Conservation (phyloP, 2,113 vertebrate genomes). For the Nansenia antarctica region DNA sequence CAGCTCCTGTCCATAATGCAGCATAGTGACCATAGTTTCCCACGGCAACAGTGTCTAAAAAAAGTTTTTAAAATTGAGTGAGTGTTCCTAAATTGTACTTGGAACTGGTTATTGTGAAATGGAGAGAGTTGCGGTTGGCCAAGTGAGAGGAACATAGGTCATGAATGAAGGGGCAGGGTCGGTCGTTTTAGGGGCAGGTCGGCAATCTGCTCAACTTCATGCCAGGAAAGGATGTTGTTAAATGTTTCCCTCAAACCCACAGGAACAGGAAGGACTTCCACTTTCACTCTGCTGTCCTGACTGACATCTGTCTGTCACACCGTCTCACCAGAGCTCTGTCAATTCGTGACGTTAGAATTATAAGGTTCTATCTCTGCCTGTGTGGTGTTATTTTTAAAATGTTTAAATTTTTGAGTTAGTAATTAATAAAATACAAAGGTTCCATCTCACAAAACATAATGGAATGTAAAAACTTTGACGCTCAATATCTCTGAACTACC, state of each 20-base stretch:
- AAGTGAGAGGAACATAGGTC: slow-evolving; percentile 29
- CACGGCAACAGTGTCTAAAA: no score
- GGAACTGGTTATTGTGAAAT: slow-evolving; percentile 59
- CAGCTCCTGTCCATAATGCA: no score
- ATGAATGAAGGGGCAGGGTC: slow-evolving; percentile 68
- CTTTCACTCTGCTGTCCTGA: background rate
- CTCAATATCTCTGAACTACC: no score
- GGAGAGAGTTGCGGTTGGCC: background rate
- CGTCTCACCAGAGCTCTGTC: background rate
- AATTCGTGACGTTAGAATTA: no score
- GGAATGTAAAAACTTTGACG: no score
- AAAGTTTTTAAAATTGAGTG: background rate
- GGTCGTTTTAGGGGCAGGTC: slow-evolving; percentile 1
- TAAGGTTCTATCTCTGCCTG: no score
- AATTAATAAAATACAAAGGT: no score
- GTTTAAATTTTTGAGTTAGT: no score
- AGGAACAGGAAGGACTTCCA: background rate
- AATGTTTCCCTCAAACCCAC: slow-evolving; percentile 12
- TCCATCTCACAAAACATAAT: no score
- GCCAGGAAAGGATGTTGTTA: slow-evolving; percentile 27
- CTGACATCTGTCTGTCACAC: background rate
- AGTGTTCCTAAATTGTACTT: slow-evolving; percentile 11
- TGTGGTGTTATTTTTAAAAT: no score
- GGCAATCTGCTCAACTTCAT: slow-evolving; percentile 24
- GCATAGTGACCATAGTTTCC: no score